Evolutionary conservation across 2,888 invertebrate species (phyloP).

Genomic region (Ophion ellenae): DNA sequence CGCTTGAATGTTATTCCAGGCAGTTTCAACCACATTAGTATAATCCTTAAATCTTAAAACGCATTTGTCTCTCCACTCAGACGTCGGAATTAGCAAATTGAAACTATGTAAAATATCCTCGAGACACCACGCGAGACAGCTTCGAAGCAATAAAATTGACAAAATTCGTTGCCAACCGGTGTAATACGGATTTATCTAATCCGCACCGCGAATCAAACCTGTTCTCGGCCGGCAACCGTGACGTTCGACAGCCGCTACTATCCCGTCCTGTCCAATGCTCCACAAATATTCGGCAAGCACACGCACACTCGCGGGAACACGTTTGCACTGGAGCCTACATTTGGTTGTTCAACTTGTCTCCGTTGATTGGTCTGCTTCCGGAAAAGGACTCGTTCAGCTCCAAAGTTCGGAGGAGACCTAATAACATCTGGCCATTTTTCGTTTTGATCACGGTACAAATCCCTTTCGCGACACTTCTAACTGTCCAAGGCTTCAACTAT

Average conservation of each 20-base stretch:
- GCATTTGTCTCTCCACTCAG: neutral
- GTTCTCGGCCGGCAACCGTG: slow-evolving; percentile 43
- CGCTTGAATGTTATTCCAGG: neutral
- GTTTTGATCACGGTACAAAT: neutral
- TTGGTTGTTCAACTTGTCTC: slow-evolving; percentile 37
- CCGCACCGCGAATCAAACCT: slow-evolving; percentile 45
- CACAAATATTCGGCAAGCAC: slow-evolving; percentile 24
- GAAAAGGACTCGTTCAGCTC: neutral
- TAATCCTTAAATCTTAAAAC: neutral
- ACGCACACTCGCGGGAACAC: slow-evolving; percentile 1
- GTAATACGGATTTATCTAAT: slow-evolving; percentile 54
- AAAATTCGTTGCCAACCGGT: slow-evolving; percentile 23
- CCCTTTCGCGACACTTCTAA: no score
- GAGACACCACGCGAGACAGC: neutral
- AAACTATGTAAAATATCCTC: neutral
- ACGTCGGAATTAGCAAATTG: neutral
- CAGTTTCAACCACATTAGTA: neutral
- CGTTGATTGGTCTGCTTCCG: neutral
- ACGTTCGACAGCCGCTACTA: slow-evolving; percentile 40
- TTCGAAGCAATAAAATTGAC: slow-evolving; percentile 6
- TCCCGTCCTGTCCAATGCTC: slow-evolving; percentile 5
- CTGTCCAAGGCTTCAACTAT: neutral
- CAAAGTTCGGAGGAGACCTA: neutral
- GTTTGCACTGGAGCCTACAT: neutral
- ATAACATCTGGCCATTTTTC: neutral